phyloP scores from a whole-genome alignment of 2,797 vertebrate species.

The Chaenodraco wilsoni region DNA sequence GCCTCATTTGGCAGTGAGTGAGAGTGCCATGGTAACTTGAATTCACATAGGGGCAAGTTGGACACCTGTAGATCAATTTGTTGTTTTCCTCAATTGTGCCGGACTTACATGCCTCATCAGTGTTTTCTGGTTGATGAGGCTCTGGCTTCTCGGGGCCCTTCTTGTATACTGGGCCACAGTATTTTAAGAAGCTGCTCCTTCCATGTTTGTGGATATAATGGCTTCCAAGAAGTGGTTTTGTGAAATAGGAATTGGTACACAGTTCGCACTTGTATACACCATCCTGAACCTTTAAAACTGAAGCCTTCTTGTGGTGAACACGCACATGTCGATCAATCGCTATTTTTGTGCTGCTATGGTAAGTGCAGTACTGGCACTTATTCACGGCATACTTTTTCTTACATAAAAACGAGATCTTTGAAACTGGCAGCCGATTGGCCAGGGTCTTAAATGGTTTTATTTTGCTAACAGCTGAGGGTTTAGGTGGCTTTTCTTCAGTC shows the following conservation, averaged over 20 bases:
- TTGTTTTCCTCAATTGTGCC: not conserved
- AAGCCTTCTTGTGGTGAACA: conserved; percentile 83
- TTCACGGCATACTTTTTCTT: conserved; percentile 80
- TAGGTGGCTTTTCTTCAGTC: conserved; percentile 54
- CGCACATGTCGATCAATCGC: conserved; percentile 85
- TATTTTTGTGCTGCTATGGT: conserved; percentile 84
- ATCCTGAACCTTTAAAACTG: conserved; percentile 80
- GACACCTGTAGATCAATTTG: conserved; percentile 85
- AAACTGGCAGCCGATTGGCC: conserved; percentile 13
- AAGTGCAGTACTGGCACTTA: conserved; percentile 88
- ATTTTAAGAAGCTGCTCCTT: conserved; percentile 86
- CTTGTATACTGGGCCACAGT: conserved; percentile 83
- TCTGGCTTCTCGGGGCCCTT: conserved; percentile 67
- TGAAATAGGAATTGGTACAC: conserved; percentile 85
- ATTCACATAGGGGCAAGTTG: conserved; percentile 89
- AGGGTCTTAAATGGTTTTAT: conserved; percentile 64
- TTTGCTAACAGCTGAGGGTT: conserved; percentile 69
- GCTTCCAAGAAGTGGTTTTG: conserved; percentile 83
- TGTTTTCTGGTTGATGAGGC: conserved; percentile 67
- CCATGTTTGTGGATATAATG: conserved; percentile 91
- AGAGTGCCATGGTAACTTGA: conserved; percentile 86
- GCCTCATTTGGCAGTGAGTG: conserved; percentile 92
- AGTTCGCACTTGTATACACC: conserved; percentile 86
- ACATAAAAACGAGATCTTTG: conserved; percentile 75
- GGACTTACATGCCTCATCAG: conserved; percentile 29